Conservation (phyloP, 1,140 invertebrate species). For the Popillia japonica region DNA sequence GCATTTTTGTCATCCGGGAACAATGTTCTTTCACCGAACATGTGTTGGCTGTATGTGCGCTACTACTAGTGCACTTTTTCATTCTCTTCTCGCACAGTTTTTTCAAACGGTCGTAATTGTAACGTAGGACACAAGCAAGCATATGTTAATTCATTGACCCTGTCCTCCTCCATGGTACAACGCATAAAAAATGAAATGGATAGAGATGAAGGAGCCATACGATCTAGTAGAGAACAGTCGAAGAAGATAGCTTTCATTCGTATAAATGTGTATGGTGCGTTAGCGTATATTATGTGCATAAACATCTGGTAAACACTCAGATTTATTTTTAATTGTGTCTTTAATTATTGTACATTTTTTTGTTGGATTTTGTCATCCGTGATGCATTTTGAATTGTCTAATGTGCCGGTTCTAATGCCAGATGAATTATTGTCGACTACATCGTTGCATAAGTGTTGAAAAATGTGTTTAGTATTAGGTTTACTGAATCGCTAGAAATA, state of each 20-base stretch:
- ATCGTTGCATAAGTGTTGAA: slow-evolving; percentile 10
- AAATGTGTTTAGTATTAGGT: not conserved
- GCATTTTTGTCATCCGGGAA: slow-evolving; percentile 45
- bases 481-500: no score
- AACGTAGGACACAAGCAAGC: slow-evolving; percentile 41
- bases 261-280: not conserved
- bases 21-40: slow-evolving; percentile 41
- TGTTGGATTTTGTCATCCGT: slow-evolving; percentile 31
- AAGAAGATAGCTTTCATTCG: not conserved
- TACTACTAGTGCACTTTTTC: slow-evolving; percentile 32
- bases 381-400: slow-evolving; percentile 13
- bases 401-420: slow-evolving; percentile 18
- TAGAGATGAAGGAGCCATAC: not conserved
- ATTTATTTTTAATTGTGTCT: slow-evolving; percentile 47
- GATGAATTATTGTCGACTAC: slow-evolving; percentile 10
- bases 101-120: slow-evolving; percentile 34
- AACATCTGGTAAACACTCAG: slow-evolving; percentile 47
- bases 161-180: slow-evolving; percentile 6
- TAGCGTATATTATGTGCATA: not conserved
- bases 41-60: not conserved
- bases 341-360: slow-evolving; percentile 11
- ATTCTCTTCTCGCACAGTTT: not conserved
- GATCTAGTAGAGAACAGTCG: slow-evolving; percentile 7
- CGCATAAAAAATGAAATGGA: slow-evolving; percentile 5
- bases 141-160: slow-evolving; percentile 46